Base-by-base conservation (phyloP, 2,113 vertebrate genomes). In the Asarcornis scutulata region DNA sequence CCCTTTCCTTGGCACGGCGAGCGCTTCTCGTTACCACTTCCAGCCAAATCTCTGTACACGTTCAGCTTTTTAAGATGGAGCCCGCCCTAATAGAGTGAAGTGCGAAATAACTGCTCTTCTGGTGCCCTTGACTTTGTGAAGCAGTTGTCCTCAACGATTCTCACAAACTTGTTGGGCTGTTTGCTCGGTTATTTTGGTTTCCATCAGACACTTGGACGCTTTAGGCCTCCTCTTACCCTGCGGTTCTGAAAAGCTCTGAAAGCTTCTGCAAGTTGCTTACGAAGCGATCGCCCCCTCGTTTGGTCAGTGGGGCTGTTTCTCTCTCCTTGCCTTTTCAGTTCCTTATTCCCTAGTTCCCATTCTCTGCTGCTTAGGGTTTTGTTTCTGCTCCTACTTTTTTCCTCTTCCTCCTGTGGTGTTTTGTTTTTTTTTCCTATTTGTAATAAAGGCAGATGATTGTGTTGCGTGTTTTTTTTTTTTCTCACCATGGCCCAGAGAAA, bases 41-140 rank as follows among this genome's bases (percentile, higher is more conserved):
- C 93, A 97, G 95, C 96, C 93, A 93, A 97, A 96, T 96, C 94
- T 58, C 93, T 94, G 87, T 93, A 92, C 91, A 94, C 89, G 91
- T 76, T 93, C 91, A 85, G 95, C 95, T 87, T 76, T 94, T 96
- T 93, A 91, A 95, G 91, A 92, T 91, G 91, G 81, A 96, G 91
- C 91, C 89, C 93, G 95, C 94, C 94, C 95, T 96, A 95, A 94
- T 94, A 74, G 95, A 92, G 73, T 52, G 66, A 91, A 91, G 87
- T 95, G 95, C 93, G 94, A 95, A 95, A 88, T 95, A 95, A 77
- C 93, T 96, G 95, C 93, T 97, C 93, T 95, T 93, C 94, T 97
- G 93, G 89, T 94, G 83, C 69, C 87, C 91, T 91, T 79, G 87
- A 92, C 91, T 96, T 95, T 58, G 94, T 94, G 91, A 95, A 95